Evolutionary conservation across 1,140 invertebrate genomes (phyloP), one percentile per base, ranked within the genome.

Genomic region (Neodiprion virginianus): DNA sequence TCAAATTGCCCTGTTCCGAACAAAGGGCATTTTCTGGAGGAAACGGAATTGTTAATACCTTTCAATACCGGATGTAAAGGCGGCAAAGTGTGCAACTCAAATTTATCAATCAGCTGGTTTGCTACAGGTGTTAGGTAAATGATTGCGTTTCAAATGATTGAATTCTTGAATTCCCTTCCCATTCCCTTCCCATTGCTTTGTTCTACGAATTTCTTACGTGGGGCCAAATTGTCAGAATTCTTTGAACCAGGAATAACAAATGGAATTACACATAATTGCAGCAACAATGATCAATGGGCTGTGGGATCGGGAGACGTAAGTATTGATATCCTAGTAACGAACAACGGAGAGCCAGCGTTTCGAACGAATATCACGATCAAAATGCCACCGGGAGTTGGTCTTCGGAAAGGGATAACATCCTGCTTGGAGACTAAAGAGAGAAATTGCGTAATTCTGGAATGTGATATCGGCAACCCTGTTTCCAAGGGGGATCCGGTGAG

Each of bases 311-410:
- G 78, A 8, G 83, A 85, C 70, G 70, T 88, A 50, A 76, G 67
- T 40, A 78, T 89, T 14, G 76, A 85, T 76, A 77, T 84, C 11
- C 76, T 21, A 53, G 73, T 89, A 48, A 67, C 67, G 11, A 89
- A 89, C 72, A 49, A 72, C 5, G 85, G 79, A n/a, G 87, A 89
- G 73, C 82, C 83, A 8, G 86, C 89, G 12, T 88, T 87, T 79
- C 76, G 83, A 17, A 82, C 84, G 1, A 75, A 73, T 49, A 72
- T 88, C 0, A 72, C 70, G 10, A 78, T 88, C n/a, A 66, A 40
- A 0, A 53, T 89, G 48, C 85, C 86, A 4, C 50, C 79, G 11
- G 72, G 77, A 7, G 76, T 88, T 21, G 28, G 74, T 69, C 76
- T 89, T 14, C 76, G 79, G 47, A 83, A 78, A 28, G 84, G 85